Conservation (phyloP, 2,797 vertebrate genomes). For the Sardinella longiceps region DNA sequence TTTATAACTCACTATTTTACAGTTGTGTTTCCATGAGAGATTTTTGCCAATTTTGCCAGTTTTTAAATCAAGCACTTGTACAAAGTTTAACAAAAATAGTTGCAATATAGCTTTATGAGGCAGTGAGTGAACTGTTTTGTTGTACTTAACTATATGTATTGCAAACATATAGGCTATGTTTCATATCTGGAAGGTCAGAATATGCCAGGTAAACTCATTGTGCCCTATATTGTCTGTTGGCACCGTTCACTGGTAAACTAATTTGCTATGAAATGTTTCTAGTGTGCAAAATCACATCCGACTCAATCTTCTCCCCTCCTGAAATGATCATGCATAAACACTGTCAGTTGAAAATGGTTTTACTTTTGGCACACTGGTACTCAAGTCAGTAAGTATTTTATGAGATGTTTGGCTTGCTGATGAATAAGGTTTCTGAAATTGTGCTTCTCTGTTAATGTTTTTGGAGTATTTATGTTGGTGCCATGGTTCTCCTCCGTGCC, state of each 20-base stretch:
- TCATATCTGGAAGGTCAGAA: not conserved
- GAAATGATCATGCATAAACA: not conserved
- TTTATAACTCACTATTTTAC: conserved; percentile 20
- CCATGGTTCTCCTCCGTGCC: not conserved
- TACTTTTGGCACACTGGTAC: not conserved
- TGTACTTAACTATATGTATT: not conserved
- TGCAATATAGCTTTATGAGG: not conserved
- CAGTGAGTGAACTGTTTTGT: not conserved
- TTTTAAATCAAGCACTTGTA: conserved; percentile 11
- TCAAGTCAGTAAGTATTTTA: not conserved
- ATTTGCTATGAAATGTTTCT: not conserved
- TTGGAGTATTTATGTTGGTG: not conserved
- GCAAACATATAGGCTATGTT: not conserved
- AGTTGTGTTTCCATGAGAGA: not conserved
- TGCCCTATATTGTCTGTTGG: not conserved
- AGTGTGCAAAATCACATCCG: not conserved
- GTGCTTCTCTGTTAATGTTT: not conserved
- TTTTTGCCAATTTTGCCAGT: conserved; percentile 9
- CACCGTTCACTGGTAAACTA: not conserved
- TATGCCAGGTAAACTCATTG: not conserved
- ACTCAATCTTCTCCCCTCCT: not conserved
- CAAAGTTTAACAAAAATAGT: not conserved
- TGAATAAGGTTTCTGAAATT: not conserved
- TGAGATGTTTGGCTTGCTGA: not conserved
- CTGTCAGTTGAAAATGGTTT: not conserved